Base-by-base conservation (phyloP, 1,140 invertebrate genomes). In the Nautilus pompilius region DNA sequence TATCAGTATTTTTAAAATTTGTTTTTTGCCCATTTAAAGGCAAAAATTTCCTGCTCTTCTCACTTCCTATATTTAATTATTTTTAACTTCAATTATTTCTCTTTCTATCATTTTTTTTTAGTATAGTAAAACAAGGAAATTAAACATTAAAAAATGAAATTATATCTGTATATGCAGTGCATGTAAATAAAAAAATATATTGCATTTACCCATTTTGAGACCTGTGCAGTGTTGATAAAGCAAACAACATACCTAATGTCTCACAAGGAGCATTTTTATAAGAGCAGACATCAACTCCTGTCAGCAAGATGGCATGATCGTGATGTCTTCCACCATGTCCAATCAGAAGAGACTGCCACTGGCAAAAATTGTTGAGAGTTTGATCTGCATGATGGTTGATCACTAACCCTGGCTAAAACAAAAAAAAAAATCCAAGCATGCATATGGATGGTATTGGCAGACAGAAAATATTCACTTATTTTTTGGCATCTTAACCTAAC, bases 301-400 rank as follows among this genome's bases (percentile, higher is more conserved):
- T 96, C 45, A 96, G 86, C 6, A 96, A 85, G 69, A 96, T 91
- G 45, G 93, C 94, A 3, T 95, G 92, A 73, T 96, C 94, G 78
- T 96, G 93, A 75, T 95, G 93, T 5, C 86, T 83, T 62, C 93
- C 90, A 68, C 89, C 87, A 3, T 86, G 84, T 66, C 93, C 91
- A 66, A 89, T 86, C 48, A 90, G 78, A 59, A 87, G 87, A 64
- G 88, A 87, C 79, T 95, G 92, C 89, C 91, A 94, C 63, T 87
- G 86, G 80, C 93, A 95, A 81, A 95, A 95, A 68, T 89, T 91
- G 65, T 89, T 87, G n/a, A 95, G 84, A 3, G 91, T 93, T 58
- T 86, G 83, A 73, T 93, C 91, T 0, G 92, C 91, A 78, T 92
- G 71, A 65, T 78, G 71, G 17, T 65, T 70, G 17, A 80, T 71